Base-by-base conservation (phyloP, 2,888 invertebrate genomes). In the Aleiodes testaceus region DNA sequence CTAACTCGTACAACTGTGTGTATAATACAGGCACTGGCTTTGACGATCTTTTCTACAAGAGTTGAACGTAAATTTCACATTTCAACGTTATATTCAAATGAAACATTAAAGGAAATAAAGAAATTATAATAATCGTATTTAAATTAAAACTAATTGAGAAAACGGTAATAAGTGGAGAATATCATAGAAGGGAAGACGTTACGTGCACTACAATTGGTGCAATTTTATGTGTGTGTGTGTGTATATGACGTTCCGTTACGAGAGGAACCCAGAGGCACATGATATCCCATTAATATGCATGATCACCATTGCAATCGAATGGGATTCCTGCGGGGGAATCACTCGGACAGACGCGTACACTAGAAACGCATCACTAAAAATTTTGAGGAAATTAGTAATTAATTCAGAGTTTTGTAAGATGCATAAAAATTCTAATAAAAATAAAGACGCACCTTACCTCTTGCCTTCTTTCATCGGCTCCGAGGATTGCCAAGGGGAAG, bases 271-370 rank as follows among this genome's bases (percentile, higher is more conserved):
- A 30, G 66, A 50, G 70, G 72, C 73, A 73, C 18, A 65, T 66
- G 67, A 61, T 68, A 75, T 45, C 77, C 81, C 79, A 84, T 84
- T 84, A 84, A 84, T 84, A 84, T 83, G 82, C 81, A 81, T 82
- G 84, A 83, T 84, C 75, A 70, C 73, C 79, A 77, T 78, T 74
- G 77, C 79, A 76, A 84, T 81, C 78, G 78, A 74, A 76, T 71
- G 75, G 77, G 76, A 79, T 74, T 79, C 77, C 80, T 77, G 65
- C 70, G 61, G 79, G 80, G 79, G 67, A 52, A 50, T 47, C 75
- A 78, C 69, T 67, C 69, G 47, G 44, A 72, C 70, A 69, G 65
- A 70, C 69, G 72, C 53, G 53, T 55, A 50, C 5, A 20, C 18
- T 30, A 26, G 53, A 55, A 55, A 55, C 14, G 30, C 53, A 55